Evolutionary conservation across 2,888 invertebrate genomes (phyloP).

Genomic region (Hyppa rectilinea): DNA sequence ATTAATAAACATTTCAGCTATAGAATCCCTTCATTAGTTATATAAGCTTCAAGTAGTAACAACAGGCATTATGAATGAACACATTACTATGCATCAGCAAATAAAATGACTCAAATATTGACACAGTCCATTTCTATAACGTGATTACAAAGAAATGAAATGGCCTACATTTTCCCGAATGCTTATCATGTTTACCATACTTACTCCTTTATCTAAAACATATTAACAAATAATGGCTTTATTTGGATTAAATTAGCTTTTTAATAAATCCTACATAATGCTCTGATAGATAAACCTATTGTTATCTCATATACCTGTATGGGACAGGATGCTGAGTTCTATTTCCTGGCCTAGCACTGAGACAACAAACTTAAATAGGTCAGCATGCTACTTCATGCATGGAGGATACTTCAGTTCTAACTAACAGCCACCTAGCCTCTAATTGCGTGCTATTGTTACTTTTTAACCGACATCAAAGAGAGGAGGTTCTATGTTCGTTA

Average conservation of each 20-base stretch:
- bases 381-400: conserved; percentile 36
- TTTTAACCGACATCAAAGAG: too few species aligned
- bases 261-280: background rate
- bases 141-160: conserved; percentile 8
- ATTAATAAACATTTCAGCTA: conserved; percentile 11
- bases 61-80: background rate
- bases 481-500: too few species aligned
- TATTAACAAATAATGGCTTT: background rate
- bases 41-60: background rate
- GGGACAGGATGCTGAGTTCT: conserved; percentile 17
- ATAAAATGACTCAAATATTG: conserved; percentile 14
- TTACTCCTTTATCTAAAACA: background rate
- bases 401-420: conserved; percentile 50
- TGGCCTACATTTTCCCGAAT: background rate
- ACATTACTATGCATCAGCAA: background rate
- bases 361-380: conserved; percentile 49
- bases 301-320: background rate
- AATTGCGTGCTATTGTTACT: conserved; percentile 40
- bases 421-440: conserved; percentile 39
- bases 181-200: conserved; percentile 1
- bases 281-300: background rate
- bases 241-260: background rate
- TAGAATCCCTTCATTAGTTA: conserved; percentile 5
- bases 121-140: background rate
- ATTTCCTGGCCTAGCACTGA: conserved; percentile 1